Conservation (phyloP, 2,888 invertebrate genomes). For the Atethmia centrago region DNA sequence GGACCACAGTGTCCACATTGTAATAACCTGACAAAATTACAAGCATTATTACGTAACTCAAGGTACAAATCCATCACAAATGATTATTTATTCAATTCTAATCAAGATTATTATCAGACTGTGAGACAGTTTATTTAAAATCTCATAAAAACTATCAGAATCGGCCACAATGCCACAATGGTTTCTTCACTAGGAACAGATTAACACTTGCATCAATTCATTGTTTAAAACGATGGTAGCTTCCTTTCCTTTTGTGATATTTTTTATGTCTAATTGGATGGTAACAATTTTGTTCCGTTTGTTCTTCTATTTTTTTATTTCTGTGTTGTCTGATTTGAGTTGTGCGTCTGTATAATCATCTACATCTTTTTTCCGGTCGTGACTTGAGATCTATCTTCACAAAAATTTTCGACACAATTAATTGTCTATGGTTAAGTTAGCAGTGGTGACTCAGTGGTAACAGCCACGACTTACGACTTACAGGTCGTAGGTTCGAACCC, state of each 20-base stretch:
- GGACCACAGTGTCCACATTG: not conserved
- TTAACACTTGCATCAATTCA: constrained; percentile 38
- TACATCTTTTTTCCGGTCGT: constrained; percentile 4
- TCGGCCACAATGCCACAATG: constrained; percentile 55
- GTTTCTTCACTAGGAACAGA: constrained; percentile 47
- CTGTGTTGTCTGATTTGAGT: too few relatives aligned
- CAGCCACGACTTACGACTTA: too few relatives aligned
- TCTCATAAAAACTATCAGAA: constrained; percentile 39
- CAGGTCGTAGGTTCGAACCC: too few relatives aligned
- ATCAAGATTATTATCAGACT: constrained; percentile 42
- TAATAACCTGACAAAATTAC: not conserved
- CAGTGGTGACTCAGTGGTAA: too few relatives aligned
- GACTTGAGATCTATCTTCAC: too few relatives aligned
- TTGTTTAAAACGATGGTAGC: constrained; percentile 40
- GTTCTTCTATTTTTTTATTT: constrained; percentile 32
- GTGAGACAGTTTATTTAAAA: constrained; percentile 33
- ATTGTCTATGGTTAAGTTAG: not conserved
- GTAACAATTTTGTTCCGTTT: constrained; percentile 28
- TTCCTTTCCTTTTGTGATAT: constrained; percentile 38
- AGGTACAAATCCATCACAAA: constrained; percentile 25
- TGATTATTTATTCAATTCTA: constrained; percentile 20
- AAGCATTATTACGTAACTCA: not conserved
- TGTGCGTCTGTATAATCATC: constrained; percentile 14
- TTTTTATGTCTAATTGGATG: not conserved
- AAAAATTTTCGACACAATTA: not conserved